Evolutionary conservation across 2,797 vertebrate genomes (phyloP), one percentile per base, ranked within the genome.

Genomic region (Halcyon chelicuti): DNA sequence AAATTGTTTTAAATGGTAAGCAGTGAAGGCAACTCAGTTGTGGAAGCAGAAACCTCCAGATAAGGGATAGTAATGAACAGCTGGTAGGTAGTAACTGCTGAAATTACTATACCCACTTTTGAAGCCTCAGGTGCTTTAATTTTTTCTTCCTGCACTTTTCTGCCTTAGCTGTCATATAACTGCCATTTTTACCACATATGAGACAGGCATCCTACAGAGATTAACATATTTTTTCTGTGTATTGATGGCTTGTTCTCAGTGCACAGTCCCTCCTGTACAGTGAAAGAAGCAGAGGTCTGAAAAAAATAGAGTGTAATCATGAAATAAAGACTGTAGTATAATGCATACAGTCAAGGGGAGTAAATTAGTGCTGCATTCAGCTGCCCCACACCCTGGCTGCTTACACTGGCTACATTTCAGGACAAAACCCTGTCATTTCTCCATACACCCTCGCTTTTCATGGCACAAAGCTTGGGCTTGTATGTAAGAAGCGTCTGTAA

Each of bases 71-170:
- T 42, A 61, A 58, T 14, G n/a, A 93, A 75, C 83, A 90, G 39
- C 44, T 82, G 72, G 65, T 83, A 44, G 40, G 54, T 39, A 85
- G 44, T 60, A 71, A 83, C 72, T 57, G 31, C 57, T 90, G 29
- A 80, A 90, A 86, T 54, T 86, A 23, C n/a, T 71, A 5, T 33
- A 63, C 40, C 5, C 9, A 65, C 52, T 92, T 86, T 46, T 55
- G 68, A 93, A 94, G 23, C 78, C 78, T 88, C 65, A 83, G 78
- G 65, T 95, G 66, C 33, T 80, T 76, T 76, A 71, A 37, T 70
- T 57, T 47, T 71, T 82, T 39, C 26, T 77, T 80, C 23, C 12
- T 92, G 44, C 14, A 40, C 72, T 92, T 95, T 90, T 85, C 73
- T 91, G n/a, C 70, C 39, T 70, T 72, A 86, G 33, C n/a, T 80